A percentile compares a stretch with the other conserved stretches of the same genome.
phyloP scores from a whole-genome alignment of 2,888 invertebrate genomes.

The Cepaea hortensis region DNA sequence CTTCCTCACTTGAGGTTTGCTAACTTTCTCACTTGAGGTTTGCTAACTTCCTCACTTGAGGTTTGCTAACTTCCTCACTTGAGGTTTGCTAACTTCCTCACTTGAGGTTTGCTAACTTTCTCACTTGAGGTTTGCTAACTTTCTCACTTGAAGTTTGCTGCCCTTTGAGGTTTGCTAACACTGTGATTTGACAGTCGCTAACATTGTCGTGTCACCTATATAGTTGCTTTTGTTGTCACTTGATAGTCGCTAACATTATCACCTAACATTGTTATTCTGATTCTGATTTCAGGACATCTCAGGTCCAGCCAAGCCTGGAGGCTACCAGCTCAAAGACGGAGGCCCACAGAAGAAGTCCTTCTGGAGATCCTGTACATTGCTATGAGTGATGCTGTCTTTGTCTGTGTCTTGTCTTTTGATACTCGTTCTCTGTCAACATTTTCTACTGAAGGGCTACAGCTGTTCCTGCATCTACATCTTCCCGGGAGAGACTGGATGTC shows the following conservation, averaged over 20 bases:
- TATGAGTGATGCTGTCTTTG: conserved; percentile 57
- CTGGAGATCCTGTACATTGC: conserved; percentile 66
- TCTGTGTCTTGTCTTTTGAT: neutral
- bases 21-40: too few relatives aligned
- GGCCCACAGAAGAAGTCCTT: conserved; percentile 63
- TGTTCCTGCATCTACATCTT: neutral
- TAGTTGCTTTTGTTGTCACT: neutral
- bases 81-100: too few relatives aligned
- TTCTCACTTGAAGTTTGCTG: neutral
- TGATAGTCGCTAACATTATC: neutral
- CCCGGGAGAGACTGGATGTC: neutral
- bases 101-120: too few relatives aligned
- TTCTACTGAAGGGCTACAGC: neutral
- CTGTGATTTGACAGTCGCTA: neutral
- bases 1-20: too few relatives aligned
- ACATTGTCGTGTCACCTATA: too few relatives aligned
- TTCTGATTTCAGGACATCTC: conserved; percentile 54
- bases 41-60: too few relatives aligned
- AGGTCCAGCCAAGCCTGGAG: conserved; percentile 57
- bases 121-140: neutral
- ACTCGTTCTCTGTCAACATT: neutral
- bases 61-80: too few relatives aligned
- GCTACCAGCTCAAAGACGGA: conserved; percentile 62
- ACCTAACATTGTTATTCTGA: conserved; percentile 27
- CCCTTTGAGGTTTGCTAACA: neutral